Conservation (phyloP, 2,797 vertebrate species). For the Onychomys arenicola region DNA sequence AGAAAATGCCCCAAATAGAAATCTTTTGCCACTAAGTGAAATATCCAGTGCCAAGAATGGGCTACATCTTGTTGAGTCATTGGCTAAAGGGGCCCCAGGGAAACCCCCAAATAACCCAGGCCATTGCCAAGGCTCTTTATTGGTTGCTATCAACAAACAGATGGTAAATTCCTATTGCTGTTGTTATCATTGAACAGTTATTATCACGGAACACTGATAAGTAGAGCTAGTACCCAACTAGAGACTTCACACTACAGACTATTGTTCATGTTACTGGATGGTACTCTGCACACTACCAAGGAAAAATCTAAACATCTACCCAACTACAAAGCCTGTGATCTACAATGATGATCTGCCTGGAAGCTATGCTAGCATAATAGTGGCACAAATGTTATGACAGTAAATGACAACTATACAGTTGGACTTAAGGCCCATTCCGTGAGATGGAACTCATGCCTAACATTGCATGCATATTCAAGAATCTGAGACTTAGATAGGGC, state of each 20-base stretch:
- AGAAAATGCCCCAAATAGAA: not conserved
- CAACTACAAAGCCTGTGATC: not conserved
- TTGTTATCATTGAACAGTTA: not conserved
- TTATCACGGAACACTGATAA: not conserved
- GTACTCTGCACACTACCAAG: not conserved
- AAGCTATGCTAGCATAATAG: not conserved
- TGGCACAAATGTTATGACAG: not conserved
- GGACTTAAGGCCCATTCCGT: not conserved
- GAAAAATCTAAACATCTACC: not conserved
- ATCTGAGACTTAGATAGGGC: not conserved
- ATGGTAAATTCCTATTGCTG: not conserved
- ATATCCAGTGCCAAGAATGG: not conserved
- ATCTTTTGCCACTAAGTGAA: not conserved
- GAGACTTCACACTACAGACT: not conserved
- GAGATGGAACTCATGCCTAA: not conserved
- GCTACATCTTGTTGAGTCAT: not conserved
- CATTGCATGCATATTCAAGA: not conserved
- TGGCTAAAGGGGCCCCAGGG: not conserved
- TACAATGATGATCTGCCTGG: not conserved
- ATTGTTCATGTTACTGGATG: not conserved
- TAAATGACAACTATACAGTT: not conserved
- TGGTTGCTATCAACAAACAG: not conserved
- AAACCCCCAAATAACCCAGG: not conserved
- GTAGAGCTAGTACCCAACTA: not conserved
- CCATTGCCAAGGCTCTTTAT: not conserved